These are phyloP conservation scores for Atta colombica DNA, from an alignment of 1,140 invertebrate species.

Conservation along the genomic window DNA sequence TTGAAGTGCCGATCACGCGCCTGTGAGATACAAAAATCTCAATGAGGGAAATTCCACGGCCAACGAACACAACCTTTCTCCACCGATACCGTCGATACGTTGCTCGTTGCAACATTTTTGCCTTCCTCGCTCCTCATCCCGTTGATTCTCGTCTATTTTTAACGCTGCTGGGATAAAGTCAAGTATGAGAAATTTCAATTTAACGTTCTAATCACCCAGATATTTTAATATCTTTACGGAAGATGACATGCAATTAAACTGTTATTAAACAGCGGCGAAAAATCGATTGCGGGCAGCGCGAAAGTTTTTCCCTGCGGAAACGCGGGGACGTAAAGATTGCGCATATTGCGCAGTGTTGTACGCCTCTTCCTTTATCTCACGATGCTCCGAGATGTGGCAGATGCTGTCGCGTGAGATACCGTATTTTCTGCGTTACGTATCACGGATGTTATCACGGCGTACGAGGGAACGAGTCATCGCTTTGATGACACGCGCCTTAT, in stretches of 20 bases:
- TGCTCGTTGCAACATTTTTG: slow-evolving; percentile 40
- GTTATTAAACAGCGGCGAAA: slow-evolving; percentile 31
- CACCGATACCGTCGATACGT: slow-evolving; percentile 64
- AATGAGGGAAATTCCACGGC: slow-evolving; percentile 78
- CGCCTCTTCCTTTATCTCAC: slow-evolving; percentile 7
- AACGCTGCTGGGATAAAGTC: slow-evolving; percentile 2
- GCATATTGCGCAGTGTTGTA: background rate
- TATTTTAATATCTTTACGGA: slow-evolving; percentile 43
- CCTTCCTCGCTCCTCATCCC: background rate
- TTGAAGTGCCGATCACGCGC: slow-evolving; percentile 64
- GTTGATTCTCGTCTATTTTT: background rate
- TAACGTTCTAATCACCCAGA: slow-evolving; percentile 28
- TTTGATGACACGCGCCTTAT: slow-evolving; percentile 56
- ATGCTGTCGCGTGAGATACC: slow-evolving; percentile 28
- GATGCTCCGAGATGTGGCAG: slow-evolving; percentile 19
- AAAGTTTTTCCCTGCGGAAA: background rate
- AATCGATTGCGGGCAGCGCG: background rate
- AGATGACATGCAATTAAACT: slow-evolving; percentile 27
- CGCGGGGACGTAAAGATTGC: slow-evolving; percentile 50
- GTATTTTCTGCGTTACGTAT: slow-evolving; percentile 32
- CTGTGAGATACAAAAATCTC: slow-evolving; percentile 62
- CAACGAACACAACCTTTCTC: slow-evolving; percentile 41
- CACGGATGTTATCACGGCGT: slow-evolving; percentile 24
- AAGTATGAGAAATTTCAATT: slow-evolving; percentile 27
- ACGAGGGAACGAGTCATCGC: slow-evolving; percentile 41